Conservation (phyloP, 2,113 vertebrate species). For the Daphoenositta chrysoptera region DNA sequence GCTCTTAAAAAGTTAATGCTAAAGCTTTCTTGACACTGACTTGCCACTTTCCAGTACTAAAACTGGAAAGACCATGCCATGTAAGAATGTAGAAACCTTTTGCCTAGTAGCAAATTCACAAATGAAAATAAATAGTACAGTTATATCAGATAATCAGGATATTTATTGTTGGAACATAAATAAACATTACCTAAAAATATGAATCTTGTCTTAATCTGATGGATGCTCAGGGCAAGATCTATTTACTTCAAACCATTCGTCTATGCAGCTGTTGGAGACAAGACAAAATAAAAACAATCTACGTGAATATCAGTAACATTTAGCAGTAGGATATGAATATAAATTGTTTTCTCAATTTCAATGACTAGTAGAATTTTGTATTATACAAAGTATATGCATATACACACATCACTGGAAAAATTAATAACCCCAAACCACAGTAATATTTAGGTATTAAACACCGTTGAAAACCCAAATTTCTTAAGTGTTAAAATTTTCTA, state of each 20-base stretch:
- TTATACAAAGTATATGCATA: neutral
- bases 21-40: neutral
- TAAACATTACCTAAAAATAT: conserved; percentile 70
- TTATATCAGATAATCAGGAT: neutral
- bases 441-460: neutral
- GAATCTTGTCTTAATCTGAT: conserved; percentile 83
- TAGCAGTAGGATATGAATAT: neutral
- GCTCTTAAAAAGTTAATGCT: neutral
- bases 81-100: neutral
- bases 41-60: neutral
- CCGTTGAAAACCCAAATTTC: neutral
- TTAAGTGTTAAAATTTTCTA: neutral
- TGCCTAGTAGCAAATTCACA: neutral
- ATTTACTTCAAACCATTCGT: conserved; percentile 98
- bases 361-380: neutral
- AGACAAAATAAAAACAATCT: conserved; percentile 23
- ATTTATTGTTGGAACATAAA: neutral
- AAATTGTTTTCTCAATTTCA: neutral
- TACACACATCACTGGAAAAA: neutral
- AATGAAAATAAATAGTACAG: neutral
- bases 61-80: neutral
- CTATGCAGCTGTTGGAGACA: conserved; percentile 85
- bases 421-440: neutral
- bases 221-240: conserved; percentile 96
- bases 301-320: neutral